A percentile compares a stretch with the other conserved stretches of the same genome.
Conservation (phyloP, 2,113 vertebrate genomes). For the Psittacus erithacus region DNA sequence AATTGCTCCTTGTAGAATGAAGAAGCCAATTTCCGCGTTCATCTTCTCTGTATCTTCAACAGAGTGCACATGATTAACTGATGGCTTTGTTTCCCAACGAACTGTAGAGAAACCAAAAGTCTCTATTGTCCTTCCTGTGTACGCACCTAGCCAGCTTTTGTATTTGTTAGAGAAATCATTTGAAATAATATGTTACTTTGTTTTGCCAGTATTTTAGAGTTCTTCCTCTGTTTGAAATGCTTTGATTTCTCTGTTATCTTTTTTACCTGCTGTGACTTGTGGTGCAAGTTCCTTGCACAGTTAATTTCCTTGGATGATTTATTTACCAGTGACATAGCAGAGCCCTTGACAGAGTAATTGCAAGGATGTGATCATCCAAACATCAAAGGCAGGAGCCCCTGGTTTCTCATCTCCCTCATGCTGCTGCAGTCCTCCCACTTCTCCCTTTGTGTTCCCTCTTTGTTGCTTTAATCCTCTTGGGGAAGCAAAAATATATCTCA, state of each 20-base stretch:
- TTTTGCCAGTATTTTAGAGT: background rate
- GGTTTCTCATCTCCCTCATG: slow-evolving; percentile 17
- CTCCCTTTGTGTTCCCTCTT: slow-evolving; percentile 19
- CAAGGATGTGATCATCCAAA: slow-evolving; percentile 14
- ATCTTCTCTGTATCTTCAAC: background rate
- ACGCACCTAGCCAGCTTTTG: background rate
- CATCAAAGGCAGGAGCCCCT: slow-evolving; percentile 38
- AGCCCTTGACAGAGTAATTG: slow-evolving; percentile 20
- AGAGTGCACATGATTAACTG: background rate
- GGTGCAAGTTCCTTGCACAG: background rate
- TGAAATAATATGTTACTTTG: background rate
- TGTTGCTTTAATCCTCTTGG: slow-evolving; percentile 1
- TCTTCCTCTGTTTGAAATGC: background rate
- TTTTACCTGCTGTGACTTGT: slow-evolving; percentile 15
- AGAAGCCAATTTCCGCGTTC: background rate
- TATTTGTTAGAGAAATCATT: background rate
- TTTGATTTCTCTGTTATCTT: background rate
- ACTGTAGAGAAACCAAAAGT: background rate
- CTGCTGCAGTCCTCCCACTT: slow-evolving; percentile 36
- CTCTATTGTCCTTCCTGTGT: background rate
- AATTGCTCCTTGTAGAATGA: background rate
- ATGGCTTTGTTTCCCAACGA: background rate
- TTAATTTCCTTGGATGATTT: slow-evolving; percentile 35
- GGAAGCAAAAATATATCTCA: background rate
- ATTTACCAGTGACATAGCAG: slow-evolving; percentile 46